Evolutionary conservation across 2,113 vertebrate species (phyloP), one percentile per base, ranked within the genome.

Genomic region (Lophura nycthemera): DNA sequence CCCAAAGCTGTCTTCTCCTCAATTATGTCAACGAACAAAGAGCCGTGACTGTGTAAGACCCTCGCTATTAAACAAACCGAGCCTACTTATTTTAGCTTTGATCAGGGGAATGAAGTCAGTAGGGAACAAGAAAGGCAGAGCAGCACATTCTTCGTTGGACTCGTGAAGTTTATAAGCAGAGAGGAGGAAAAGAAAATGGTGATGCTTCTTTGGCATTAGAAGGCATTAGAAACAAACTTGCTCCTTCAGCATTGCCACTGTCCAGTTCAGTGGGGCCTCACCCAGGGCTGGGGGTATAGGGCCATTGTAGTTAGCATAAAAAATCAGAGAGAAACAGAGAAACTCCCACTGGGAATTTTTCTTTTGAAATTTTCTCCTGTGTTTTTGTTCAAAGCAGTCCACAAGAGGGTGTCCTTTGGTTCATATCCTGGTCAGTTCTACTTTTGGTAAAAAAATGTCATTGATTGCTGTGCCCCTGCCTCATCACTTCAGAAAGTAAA

Each of bases 1-100:
- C 94, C 95, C 95, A 70, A 65, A 88, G 88, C 96, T 81, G 73
- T 82, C 93, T 90, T 86, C 92, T 92, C 83, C 92, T 93, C 95
- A 95, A 93, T 97, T 96, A 95, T 91, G 92, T 86, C 0, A 0
- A 80, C 80, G 89, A 95, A 95, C 90, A 94, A 90, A 86, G 83
- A 92, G 92, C 95, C 19, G 66, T 94, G 95, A 69, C 94, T 88
- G 59, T 45, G 61, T 83, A 86, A 95, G 95, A 90, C 95, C 95
- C 73, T 91, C 87, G 79, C 83, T 54, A 30, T 93, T 94, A 90
- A 90, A 92, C 80, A 88, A 96, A 86, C 79, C 88, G 92, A 79
- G 57, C 94, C 86, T 86, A 88, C 83, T 92, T 94, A 86, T 88
- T 94, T 84, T 20, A 18, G 25, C 95, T 96, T 95, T 95, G 93